Percentiles rank a stretch among this genome's conserved stretches.
Evolutionary conservation across 2,888 invertebrate species (phyloP).

Genomic region (Cyclophora punctaria): DNA sequence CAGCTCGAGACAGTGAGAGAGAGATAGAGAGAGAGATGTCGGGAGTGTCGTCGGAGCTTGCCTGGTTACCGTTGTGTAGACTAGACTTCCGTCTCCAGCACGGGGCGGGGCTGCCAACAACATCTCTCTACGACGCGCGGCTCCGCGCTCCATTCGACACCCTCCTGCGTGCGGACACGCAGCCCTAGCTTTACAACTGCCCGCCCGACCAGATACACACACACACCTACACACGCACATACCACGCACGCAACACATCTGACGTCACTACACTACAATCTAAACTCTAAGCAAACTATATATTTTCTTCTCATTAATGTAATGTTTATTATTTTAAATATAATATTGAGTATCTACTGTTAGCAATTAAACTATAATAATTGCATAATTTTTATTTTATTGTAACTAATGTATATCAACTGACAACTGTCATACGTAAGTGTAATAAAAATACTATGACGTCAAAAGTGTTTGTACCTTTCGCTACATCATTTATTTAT

Average conservation of each 20-base stretch:
- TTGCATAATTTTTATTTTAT: background rate
- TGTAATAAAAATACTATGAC: too few species aligned
- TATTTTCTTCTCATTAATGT: background rate
- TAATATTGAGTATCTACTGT: background rate
- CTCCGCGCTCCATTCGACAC: slow-evolving; percentile 67
- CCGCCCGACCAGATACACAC: slow-evolving; percentile 30
- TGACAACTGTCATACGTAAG: too few species aligned
- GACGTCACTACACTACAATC: background rate
- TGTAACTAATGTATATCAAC: slow-evolving; percentile 17
- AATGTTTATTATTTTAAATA: too few species aligned
- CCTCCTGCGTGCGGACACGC: slow-evolving; percentile 57
- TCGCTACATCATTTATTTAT: too few species aligned
- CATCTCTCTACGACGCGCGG: slow-evolving; percentile 70
- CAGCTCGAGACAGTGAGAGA: background rate
- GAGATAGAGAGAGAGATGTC: background rate
- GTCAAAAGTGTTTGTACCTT: too few species aligned
- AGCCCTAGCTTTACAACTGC: slow-evolving; percentile 55
- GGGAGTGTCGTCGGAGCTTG: slow-evolving; percentile 17
- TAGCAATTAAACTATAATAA: background rate
- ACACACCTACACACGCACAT: slow-evolving; percentile 8
- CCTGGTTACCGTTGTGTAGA: slow-evolving; percentile 7
- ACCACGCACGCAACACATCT: background rate
- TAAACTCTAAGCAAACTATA: background rate
- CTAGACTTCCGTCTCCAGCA: slow-evolving; percentile 74
- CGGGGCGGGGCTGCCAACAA: slow-evolving; percentile 71